Base-by-base conservation (phyloP, 2,113 vertebrate genomes). In the Bostrychus sinensis region DNA sequence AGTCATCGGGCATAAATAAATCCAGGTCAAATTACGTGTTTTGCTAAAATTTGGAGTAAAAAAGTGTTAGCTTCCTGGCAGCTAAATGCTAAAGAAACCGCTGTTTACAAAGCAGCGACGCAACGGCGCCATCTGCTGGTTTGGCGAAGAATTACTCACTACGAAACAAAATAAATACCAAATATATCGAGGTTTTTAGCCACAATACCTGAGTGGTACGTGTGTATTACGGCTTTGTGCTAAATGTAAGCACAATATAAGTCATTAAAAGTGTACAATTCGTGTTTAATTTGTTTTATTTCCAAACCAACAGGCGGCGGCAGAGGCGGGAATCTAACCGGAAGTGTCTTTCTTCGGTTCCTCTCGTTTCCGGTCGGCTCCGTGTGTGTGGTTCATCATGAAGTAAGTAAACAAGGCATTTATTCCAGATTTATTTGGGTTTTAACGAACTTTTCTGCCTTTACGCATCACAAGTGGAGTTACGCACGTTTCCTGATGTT, bases 391-490 rank as follows among this genome's bases (percentile, higher is more conserved):
- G 6, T 11, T 34, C 51, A 75, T 1, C 50, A 89, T 89, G 88
- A 89, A 89, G 88, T 89, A 50, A 86, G 88, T 85, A 1, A n/a
- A 53, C 10, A n/a, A 22, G 5, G 16, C 1, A 11, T 11, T 16
- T 1, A 8, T 38, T 2, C 1, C 1, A 26, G 8, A n/a, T 28
- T 4, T 16, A 5, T 22, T 10, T 20, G 0, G 0, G 3, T 5
- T 53, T 53, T 0, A 26, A 5, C n/a, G 1, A n/a, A 1, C 2
- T 30, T 1, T 41, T 45, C 0, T 2, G 19, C 6, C 0, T 23
- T 34, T 28, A 37, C 0, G 19, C 1, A 2, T 6, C 1, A 2
- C 11, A 2, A 0, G 8, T 5, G 2, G 9, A 7, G 9, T 36
- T 36, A 17, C 13, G 3, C 4, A 1, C 8, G 1, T 16, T 12